Base-by-base conservation (phyloP, 1,140 invertebrate genomes). In the Anoplophora glabripennis region DNA sequence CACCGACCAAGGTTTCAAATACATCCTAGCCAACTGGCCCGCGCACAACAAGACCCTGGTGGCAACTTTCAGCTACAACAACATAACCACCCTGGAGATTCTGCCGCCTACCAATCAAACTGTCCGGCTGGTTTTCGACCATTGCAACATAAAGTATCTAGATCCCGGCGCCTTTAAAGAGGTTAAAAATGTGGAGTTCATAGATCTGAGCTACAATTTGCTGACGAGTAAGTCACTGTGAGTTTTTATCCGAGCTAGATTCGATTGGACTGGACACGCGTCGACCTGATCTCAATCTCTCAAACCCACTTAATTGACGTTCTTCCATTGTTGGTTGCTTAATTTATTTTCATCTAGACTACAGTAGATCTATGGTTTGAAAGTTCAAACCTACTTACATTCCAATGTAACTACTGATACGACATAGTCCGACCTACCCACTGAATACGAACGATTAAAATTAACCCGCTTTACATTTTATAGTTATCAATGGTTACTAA, bases 131-230 rank as follows among this genome's bases (percentile, higher is more conserved):
- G 67, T 73, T 28, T 78, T 78, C 12, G 68, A 70, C 4, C 74
- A 78, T 59, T 85, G 84, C 60, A 69, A 73, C 35, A 78, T 86
- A 21, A 70, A 74, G 41, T 76, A 80, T 44, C 82, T 92, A 46
- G 82, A 84, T 15, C 71, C 80, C 21, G 76, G 76, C 1, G 80
- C 85, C 0, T 90, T 92, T 66, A 81, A 80, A 63, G 77, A 84
- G 62, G 76, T 89, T 7, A 74, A 76, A n/a, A 81, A 81, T 56
- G 72, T 91, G n/a, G 77, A 79, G 14, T 82, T 82, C 55, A 73
- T 91, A 38, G 87, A 90, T 74, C 73, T 92, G 49, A 88, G 87
- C 75, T 80, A 84, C 65, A 92, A 92, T 71, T 66, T 76, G 33
- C 73, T 91, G 3, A 81, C 79, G 69, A 82, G 86, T 82, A 61